phyloP scores from a whole-genome alignment of 2,797 vertebrate species.

The Notoglanidium macrostoma region DNA sequence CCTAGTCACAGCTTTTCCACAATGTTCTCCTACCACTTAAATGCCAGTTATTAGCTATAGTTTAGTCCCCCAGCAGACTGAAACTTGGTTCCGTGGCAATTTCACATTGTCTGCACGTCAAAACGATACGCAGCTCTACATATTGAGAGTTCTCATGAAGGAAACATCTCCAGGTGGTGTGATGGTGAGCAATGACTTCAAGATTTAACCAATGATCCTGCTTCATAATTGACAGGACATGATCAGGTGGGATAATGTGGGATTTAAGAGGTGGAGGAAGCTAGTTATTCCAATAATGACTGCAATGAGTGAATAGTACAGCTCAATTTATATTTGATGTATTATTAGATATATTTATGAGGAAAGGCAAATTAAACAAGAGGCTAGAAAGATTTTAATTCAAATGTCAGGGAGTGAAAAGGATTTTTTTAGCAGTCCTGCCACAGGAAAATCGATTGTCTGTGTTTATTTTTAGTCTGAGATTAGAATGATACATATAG shows the following conservation, averaged over 20 bases:
- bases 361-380: no score
- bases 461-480: no score
- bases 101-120: not conserved
- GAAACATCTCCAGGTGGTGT: not conserved
- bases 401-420: no score
- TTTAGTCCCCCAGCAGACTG: not conserved
- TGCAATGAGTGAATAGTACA: not conserved
- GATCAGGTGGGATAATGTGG: not conserved
- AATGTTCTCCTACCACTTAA: not conserved
- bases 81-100: not conserved
- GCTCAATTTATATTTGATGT: not conserved
- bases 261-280: not conserved
- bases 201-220: not conserved
- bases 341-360: no score
- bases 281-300: not conserved
- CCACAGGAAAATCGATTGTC: no score
- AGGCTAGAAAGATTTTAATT: no score
- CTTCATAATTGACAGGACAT: not conserved
- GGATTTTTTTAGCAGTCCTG: no score
- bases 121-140: not conserved
- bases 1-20: not conserved
- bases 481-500: no score
- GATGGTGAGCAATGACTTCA: not conserved
- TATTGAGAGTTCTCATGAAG: not conserved
- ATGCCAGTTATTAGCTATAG: not conserved